phyloP scores from a whole-genome alignment of 1,140 invertebrate species.

The Diplogasteroides magnus region DNA sequence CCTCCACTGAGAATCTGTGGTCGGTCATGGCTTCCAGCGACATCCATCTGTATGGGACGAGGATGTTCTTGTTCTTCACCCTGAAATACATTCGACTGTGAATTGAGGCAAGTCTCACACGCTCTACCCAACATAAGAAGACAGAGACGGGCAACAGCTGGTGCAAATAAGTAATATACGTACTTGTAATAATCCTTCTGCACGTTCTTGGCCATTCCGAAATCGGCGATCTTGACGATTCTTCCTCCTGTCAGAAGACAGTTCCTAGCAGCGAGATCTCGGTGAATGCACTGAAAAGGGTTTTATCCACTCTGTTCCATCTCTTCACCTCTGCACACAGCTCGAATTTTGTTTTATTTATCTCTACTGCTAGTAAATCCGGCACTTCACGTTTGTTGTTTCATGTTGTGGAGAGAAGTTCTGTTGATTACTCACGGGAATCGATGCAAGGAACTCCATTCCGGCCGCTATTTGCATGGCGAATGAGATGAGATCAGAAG shows the following conservation, averaged over 20 bases:
- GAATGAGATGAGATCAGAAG: constrained; percentile 23
- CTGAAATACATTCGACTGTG: neutral
- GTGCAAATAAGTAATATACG: too few relatives aligned
- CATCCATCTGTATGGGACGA: constrained; percentile 23
- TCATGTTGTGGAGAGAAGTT: too few relatives aligned
- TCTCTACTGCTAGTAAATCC: too few relatives aligned
- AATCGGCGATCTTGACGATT: constrained; percentile 27
- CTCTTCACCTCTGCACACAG: too few relatives aligned
- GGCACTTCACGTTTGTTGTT: too few relatives aligned
- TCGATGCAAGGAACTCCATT: constrained; percentile 16
- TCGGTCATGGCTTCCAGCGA: constrained; percentile 11
- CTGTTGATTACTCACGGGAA: constrained; percentile 10
- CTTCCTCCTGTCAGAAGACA: constrained; percentile 21
- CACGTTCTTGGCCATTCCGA: constrained; percentile 23
- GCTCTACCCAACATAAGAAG: too few relatives aligned
- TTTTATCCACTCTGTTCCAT: too few relatives aligned
- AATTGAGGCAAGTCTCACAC: too few relatives aligned
- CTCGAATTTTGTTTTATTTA: too few relatives aligned
- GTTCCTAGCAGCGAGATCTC: constrained; percentile 31
- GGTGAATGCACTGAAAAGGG: constrained; percentile 27
- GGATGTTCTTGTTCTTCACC: constrained; percentile 1
- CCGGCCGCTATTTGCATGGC: constrained; percentile 21
- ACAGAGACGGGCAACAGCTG: too few relatives aligned
- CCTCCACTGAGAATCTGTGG: constrained; percentile 12
- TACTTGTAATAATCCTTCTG: constrained; percentile 28